A percentile compares a stretch with the other conserved stretches of the same genome.
These are phyloP conservation scores for Trematocara zebra DNA, from an alignment of 2,113 vertebrate genomes.

Conservation along the genomic window DNA sequence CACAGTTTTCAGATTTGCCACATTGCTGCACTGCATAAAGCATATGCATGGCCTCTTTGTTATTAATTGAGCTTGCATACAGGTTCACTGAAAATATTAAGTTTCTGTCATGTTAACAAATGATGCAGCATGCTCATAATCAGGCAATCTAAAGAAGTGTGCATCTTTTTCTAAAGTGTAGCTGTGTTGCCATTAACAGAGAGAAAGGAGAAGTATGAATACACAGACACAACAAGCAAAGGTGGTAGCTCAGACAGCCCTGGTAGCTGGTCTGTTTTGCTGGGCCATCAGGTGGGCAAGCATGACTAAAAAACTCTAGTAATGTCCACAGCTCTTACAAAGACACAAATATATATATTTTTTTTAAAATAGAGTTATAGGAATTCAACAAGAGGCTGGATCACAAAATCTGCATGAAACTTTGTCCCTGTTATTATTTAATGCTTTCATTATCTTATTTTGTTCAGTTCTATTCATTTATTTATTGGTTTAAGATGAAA, in stretches of 20 bases:
- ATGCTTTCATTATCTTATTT: background rate
- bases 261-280: background rate
- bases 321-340: background rate
- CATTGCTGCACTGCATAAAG: background rate
- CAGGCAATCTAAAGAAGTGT: background rate
- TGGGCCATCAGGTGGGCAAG: background rate
- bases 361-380: rapidly evolving
- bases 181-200: background rate
- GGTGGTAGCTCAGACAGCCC: background rate
- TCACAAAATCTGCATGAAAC: background rate
- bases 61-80: background rate
- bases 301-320: background rate
- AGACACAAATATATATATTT: background rate
- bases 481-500: conserved; percentile 7
- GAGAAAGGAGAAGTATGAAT: background rate
- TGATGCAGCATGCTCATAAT: background rate
- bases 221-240: background rate
- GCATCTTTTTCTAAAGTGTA: background rate
- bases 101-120: background rate
- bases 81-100: background rate
- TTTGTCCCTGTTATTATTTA: background rate
- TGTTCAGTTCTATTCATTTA: background rate
- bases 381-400: background rate
- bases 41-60: background rate
- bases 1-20: background rate